Evolutionary conservation across 2,113 vertebrate species (phyloP).

Genomic region (Steatornis caripensis): DNA sequence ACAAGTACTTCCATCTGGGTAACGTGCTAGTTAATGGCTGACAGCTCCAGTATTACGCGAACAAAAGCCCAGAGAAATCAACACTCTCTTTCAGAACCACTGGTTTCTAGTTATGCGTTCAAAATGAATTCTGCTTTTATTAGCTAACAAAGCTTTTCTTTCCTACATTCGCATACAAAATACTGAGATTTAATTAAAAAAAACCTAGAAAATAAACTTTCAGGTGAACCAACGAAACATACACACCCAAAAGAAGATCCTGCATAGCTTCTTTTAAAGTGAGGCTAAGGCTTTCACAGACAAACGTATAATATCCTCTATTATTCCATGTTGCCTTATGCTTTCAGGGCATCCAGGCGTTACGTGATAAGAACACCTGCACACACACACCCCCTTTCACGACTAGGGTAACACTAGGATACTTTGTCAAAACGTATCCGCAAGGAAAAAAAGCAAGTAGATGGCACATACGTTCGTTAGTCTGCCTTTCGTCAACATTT

Average conservation of each 20-base stretch:
- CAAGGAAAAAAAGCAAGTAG: background rate
- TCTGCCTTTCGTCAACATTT: background rate
- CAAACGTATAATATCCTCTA: background rate
- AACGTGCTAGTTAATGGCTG: fast-evolving
- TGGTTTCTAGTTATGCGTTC: background rate
- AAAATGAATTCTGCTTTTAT: background rate
- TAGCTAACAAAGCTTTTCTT: background rate
- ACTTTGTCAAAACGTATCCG: fast-evolving
- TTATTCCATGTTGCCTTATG: background rate
- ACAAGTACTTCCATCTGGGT: background rate
- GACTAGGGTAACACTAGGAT: background rate
- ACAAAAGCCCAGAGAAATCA: background rate
- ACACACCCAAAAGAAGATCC: background rate
- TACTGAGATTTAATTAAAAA: background rate
- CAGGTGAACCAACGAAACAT: background rate
- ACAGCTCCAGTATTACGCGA: background rate
- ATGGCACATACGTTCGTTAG: background rate
- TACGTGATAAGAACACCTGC: background rate
- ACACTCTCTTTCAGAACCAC: background rate
- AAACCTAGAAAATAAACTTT: background rate
- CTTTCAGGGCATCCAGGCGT: background rate
- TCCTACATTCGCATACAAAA: background rate
- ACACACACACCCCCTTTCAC: fast-evolving
- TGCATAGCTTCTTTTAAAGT: background rate
- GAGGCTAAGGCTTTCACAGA: background rate